Conservation (phyloP, 2,797 vertebrate species). For the Lemur catta region DNA sequence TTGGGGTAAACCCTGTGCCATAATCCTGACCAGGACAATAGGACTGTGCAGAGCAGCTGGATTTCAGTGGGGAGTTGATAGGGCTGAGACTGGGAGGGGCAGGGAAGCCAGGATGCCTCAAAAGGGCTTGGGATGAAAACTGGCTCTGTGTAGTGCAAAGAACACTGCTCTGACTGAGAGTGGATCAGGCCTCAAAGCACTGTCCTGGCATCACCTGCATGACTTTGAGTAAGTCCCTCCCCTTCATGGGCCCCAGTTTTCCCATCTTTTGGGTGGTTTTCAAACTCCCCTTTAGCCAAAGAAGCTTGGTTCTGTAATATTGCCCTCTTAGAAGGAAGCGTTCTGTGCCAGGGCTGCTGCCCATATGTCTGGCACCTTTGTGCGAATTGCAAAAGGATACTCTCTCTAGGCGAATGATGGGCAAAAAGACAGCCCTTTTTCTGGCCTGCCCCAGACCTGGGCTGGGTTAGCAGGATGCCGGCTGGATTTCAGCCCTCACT, state of each 20-base stretch:
- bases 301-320: background rate
- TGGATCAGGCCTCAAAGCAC: background rate
- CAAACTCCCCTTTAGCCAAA: background rate
- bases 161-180: background rate
- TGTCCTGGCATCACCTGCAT: background rate
- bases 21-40: background rate
- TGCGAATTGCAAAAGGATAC: background rate
- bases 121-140: background rate
- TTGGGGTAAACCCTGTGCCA: background rate
- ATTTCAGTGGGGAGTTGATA: background rate
- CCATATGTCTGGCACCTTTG: background rate
- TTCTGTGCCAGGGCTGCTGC: background rate
- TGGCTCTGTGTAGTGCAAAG: background rate
- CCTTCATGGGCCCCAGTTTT: background rate
- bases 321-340: background rate
- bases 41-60: background rate
- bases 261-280: background rate
- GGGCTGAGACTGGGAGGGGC: accelerated
- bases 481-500: background rate
- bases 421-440: background rate
- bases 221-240: background rate
- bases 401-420: background rate
- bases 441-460: background rate
- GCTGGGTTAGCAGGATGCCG: background rate
- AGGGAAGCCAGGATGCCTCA: background rate